Evolutionary conservation across 2,797 vertebrate genomes (phyloP), one percentile per base, ranked within the genome.

Genomic region (Morus bassanus): DNA sequence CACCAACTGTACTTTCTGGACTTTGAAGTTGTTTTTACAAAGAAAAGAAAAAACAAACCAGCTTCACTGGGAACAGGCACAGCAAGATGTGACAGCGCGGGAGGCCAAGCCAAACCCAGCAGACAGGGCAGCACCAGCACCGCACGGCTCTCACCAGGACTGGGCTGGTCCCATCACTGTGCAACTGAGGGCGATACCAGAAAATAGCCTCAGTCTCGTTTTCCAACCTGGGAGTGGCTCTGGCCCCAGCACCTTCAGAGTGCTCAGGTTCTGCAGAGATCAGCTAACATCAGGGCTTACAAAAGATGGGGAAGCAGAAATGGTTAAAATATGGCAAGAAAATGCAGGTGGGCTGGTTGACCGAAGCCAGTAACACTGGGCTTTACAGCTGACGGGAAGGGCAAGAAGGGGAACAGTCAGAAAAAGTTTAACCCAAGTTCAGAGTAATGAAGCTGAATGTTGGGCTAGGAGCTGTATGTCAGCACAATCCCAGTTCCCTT

Each of bases 101-200:
- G 67, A 79, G 35, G 41, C 60, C 41, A 43, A 60, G 39, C 13
- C 11, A 3, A 73, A 33, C 21, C 39, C 67, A 68, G 45, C 37
- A 75, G 45, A 63, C 48, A 19, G 2, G 37, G 25, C 27, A 67
- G 67, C 60, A 27, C 21, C 41, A n/a, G 43, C 35, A 37, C n/a
- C 31, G 4, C 18, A 2, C 3, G 0, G 33, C 50, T 63, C 28
- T 56, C 56, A 25, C 16, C 4, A 0, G n/a, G 54, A 27, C 33
- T 13, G 43, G 33, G 22, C 30, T 64, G 35, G 31, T 68, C 61
- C 48, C 18, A 31, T 21, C 19, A 11, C 14, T 1, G 0, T 15
- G 8, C 0, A 0, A n/a, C 33, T 1, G 1, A 51, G 16, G 51
- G 17, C 2, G 2, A 45, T 5, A 51, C 15, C 74, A 57, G 43